Evolutionary conservation across 2,888 invertebrate genomes (phyloP), one percentile per base, ranked within the genome.

Genomic region (Lasioglossum leucozonium): DNA sequence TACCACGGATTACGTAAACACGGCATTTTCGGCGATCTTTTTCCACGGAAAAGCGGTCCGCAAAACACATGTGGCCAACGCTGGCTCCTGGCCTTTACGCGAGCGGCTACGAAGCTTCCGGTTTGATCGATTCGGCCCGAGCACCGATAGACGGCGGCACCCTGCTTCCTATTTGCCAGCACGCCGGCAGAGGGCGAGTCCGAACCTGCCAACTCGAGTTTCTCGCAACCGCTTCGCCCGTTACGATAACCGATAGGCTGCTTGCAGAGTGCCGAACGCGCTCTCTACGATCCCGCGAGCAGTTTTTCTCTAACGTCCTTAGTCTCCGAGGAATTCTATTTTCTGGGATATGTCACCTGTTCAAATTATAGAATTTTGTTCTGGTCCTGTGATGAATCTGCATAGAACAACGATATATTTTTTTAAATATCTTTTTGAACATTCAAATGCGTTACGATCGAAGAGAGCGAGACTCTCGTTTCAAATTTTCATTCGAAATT

Each of bases 1-100:
- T 89, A 88, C 89, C 90, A 87, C 91, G 87, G 84, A 92, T 94
- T 94, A 94, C 93, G 93, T 94, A 94, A 94, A 93, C 92, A 91
- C 91, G 89, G 88, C 94, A 94, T 94, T 92, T 93, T 92, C 89
- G 88, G 85, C 73, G 77, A 91, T 84, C 90, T 89, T 91, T 91
- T 87, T 85, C 84, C 85, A 90, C 84, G 84, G 86, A 82, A 91
- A 89, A 91, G 86, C 89, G 82, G 85, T 86, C 83, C 88, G 84
- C 89, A 86, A 87, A 89, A 92, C 91, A 93, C 94, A 93, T 94
- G 94, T 93, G 93, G 92, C 92, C 92, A 90, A 92, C 91, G 92
- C 88, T 93, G 90, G 80, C 90, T 91, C 91, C 85, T 89, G 90
- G 91, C 91, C 91, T 91, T 88, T 91, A 88, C 84, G 78, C 89